Evolutionary conservation across 2,113 vertebrate genomes (phyloP).

Genomic region (Tiliqua scincoides): DNA sequence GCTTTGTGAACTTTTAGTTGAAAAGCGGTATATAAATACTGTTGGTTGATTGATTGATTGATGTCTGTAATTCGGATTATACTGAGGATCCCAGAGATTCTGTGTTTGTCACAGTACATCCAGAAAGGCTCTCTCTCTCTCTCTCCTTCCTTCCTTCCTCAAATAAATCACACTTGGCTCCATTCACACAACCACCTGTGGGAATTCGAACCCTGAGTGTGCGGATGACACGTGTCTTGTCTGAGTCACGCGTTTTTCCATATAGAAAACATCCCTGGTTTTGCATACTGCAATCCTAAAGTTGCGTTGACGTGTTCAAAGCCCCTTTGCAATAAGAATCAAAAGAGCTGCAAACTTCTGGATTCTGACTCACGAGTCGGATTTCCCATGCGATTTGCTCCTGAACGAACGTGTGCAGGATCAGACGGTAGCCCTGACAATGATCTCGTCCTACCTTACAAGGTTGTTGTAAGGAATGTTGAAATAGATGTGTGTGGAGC

Average conservation of each 20-base stretch:
- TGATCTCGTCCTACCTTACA: accelerated
- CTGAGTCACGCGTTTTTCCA: too few relatives aligned
- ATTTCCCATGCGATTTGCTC: neutral
- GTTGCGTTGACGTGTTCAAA: too few relatives aligned
- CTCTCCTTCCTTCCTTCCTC: neutral
- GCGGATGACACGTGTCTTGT: too few relatives aligned
- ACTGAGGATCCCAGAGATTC: neutral
- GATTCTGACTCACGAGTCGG: neutral
- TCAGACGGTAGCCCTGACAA: neutral
- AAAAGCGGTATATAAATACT: too few relatives aligned
- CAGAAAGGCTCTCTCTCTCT: too few relatives aligned
- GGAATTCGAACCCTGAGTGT: too few relatives aligned
- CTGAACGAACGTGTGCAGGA: neutral
- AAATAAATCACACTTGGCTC: neutral
- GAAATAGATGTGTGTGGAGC: neutral
- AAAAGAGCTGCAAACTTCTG: too few relatives aligned
- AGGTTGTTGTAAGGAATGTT: neutral
- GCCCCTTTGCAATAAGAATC: too few relatives aligned
- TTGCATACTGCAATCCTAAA: too few relatives aligned
- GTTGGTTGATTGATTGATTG: too few relatives aligned
- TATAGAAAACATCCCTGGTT: too few relatives aligned
- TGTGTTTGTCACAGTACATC: neutral
- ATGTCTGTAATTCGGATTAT: neutral
- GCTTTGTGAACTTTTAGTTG: too few relatives aligned
- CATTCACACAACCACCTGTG: neutral